Percentiles rank a stretch among this genome's conserved stretches.
Conservation (phyloP, 2,888 invertebrate species). For the Therioaphis trifolii region DNA sequence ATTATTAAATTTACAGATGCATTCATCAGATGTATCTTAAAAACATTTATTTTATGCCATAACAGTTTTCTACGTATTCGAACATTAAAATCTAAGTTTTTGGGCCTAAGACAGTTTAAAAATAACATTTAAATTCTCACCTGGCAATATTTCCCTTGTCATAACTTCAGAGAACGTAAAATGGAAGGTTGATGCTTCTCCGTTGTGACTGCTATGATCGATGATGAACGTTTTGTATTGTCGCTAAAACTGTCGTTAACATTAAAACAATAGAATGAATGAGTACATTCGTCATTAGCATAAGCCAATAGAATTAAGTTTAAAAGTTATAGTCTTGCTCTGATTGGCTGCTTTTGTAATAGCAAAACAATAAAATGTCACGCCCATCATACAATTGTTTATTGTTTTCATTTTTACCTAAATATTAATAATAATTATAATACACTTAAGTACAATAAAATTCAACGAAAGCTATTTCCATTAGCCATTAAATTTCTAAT, state of each 20-base stretch:
- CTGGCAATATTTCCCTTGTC: neutral
- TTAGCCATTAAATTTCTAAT: no score
- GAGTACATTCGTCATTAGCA: neutral
- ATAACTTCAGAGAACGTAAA: neutral
- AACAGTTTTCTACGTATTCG: no score
- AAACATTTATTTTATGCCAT: no score
- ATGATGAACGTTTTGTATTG: constrained; percentile 18
- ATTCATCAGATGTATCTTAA: no score
- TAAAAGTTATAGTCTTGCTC: neutral
- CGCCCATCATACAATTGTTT: neutral
- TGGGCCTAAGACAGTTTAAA: no score
- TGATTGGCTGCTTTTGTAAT: constrained; percentile 2
- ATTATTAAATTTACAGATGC: no score
- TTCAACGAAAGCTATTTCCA: no score
- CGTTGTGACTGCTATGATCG: neutral
- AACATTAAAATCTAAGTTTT: no score
- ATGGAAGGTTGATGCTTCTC: neutral
- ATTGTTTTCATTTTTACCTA: no score
- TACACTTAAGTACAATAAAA: neutral
- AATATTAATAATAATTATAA: neutral
- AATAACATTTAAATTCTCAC: neutral
- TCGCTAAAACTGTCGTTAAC: neutral
- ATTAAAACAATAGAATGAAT: constrained; percentile 5
- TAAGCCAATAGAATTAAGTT: constrained; percentile 22
- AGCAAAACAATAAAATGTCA: neutral